Percentiles rank a stretch among this genome's conserved stretches.
Evolutionary conservation across 37 sponge, comb jelly and placozoan species (phyloP).

Genomic region (Axinella damicornis): DNA sequence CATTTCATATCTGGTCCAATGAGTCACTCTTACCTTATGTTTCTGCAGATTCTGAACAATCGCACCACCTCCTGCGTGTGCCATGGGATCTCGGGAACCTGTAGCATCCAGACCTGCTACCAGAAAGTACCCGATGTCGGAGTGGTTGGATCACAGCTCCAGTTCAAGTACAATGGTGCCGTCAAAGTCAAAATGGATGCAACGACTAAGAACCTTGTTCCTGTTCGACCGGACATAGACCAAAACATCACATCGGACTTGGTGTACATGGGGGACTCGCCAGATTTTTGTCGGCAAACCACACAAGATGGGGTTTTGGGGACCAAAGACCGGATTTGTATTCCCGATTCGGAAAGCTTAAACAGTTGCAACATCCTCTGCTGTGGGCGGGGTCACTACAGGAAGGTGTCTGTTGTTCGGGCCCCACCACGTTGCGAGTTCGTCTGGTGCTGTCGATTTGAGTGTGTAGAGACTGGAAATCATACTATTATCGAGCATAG

Average conservation of each 20-base stretch:
- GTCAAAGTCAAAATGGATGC: constrained; percentile 6
- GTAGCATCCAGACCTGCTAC: constrained; percentile 73
- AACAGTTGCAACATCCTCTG: constrained; percentile 39
- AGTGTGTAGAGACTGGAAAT: neutral
- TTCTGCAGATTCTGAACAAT: neutral
- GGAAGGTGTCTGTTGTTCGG: neutral
- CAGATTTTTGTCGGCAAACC: constrained; percentile 38
- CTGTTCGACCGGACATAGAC: neutral
- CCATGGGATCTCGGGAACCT: constrained; percentile 74
- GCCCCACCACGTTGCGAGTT: constrained; percentile 38
- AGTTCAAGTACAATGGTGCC: constrained; percentile 24
- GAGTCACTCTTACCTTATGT: neutral
- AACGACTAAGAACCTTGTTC: neutral
- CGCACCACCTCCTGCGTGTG: constrained; percentile 35
- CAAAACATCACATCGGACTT: neutral
- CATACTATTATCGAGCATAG: constrained; percentile 5
- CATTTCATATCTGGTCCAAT: too few relatives aligned
- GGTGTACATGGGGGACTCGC: constrained; percentile 29
- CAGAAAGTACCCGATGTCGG: neutral
- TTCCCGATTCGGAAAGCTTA: neutral
- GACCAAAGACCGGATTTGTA: constrained; percentile 26
- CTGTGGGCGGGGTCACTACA: constrained; percentile 28
- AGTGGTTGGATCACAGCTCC: constrained; percentile 34
- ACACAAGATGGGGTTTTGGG: constrained; percentile 25
- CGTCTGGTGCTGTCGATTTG: constrained; percentile 70